Percentiles rank a stretch among this genome's conserved stretches.
These are phyloP conservation scores for Tiaroga cobitis DNA, from an alignment of 2,797 vertebrate genomes.

Conservation along the genomic window DNA sequence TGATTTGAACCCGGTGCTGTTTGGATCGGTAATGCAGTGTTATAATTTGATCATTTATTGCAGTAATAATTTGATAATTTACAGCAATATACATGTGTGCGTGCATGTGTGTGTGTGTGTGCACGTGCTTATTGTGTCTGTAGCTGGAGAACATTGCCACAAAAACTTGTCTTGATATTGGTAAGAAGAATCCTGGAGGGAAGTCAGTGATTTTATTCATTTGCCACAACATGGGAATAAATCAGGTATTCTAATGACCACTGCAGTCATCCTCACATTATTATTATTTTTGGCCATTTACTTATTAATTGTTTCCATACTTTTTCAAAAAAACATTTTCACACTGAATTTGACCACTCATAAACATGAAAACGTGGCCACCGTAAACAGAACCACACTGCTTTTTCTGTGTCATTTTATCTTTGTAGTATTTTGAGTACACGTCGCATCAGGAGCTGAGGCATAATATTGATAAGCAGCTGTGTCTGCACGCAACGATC, in stretches of 20 bases:
- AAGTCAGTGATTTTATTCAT: constrained; percentile 77
- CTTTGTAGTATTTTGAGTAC: constrained; percentile 84
- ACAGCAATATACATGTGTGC: neutral
- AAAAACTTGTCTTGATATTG: constrained; percentile 76
- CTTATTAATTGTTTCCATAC: neutral
- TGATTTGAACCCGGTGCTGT: constrained; percentile 77
- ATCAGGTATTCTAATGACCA: constrained; percentile 74
- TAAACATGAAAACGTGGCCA: neutral
- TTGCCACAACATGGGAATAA: constrained; percentile 79
- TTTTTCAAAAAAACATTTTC: neutral
- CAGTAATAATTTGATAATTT: neutral
- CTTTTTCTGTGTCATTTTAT: neutral
- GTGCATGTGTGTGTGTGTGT: too few relatives aligned
- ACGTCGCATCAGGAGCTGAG: constrained; percentile 80
- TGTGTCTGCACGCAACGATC: constrained; percentile 76
- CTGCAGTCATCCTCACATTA: neutral
- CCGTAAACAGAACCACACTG: neutral
- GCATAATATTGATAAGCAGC: constrained; percentile 78
- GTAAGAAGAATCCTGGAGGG: constrained; percentile 73
- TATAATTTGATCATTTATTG: neutral
- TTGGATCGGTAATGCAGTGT: constrained; percentile 75
- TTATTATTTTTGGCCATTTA: neutral
- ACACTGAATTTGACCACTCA: neutral
- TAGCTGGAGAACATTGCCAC: constrained; percentile 80
- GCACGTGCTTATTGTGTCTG: constrained; percentile 41